These are phyloP conservation scores for Danio choprae DNA, from an alignment of 2,797 vertebrate species.

Conservation along the genomic window DNA sequence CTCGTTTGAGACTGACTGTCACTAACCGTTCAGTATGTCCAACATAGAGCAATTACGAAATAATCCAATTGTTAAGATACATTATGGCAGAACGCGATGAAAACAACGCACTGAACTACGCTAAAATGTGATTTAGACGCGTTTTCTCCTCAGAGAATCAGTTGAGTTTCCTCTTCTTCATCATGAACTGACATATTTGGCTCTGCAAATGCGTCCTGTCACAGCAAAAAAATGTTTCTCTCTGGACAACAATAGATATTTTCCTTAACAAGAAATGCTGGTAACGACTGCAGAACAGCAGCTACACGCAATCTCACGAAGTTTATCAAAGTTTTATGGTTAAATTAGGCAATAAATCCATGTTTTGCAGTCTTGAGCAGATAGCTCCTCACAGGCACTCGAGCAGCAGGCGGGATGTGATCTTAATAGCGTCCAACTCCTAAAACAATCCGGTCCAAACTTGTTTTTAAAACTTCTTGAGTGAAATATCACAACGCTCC, in stretches of 20 bases:
- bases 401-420: conserved; percentile 8
- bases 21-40: neutral
- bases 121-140: neutral
- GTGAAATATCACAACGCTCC: neutral
- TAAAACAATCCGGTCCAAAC: conserved; percentile 16
- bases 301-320: neutral
- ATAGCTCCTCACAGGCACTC: conserved; percentile 17
- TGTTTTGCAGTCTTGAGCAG: conserved; percentile 3
- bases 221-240: conserved; percentile 19
- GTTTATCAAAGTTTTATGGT: conserved; percentile 10
- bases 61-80: neutral
- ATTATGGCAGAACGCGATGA: neutral
- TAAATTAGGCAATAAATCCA: conserved; percentile 32
- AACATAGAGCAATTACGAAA: neutral
- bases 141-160: conserved; percentile 43
- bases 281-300: neutral
- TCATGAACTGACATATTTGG: conserved; percentile 36
- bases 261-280: conserved; percentile 9
- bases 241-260: conserved; percentile 10
- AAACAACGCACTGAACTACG: neutral
- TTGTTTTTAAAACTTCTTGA: conserved; percentile 36
- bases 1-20: neutral
- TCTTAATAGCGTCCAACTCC: conserved; percentile 14
- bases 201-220: conserved; percentile 33
- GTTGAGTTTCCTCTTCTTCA: conserved; percentile 60